Evolutionary conservation across 2,113 vertebrate genomes (phyloP), one percentile per base, ranked within the genome.

Genomic region (Polypterus bichir): DNA sequence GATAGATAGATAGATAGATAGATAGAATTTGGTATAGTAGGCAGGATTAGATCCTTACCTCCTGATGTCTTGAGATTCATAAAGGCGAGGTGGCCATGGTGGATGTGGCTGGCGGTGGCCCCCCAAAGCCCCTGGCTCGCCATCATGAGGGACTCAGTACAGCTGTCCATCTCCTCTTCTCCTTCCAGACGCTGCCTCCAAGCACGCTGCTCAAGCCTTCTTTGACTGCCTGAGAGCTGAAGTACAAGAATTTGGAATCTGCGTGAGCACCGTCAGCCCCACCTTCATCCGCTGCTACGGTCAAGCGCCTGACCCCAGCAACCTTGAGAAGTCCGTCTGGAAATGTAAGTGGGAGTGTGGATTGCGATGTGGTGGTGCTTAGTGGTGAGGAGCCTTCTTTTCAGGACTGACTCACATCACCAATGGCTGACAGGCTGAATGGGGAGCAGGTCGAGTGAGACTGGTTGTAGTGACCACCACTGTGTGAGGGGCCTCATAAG

Each of bases 201-300:
- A 98, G 68, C 96, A 99, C 0, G 96, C 95, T 0, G 86, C 79
- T 0, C 88, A 92, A n/a, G 95, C 93, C 3, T 98, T 98, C 79
- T 98, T 97, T 3, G 95, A 99, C 73, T 94, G 93, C 60, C 87
- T 98, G 60, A 74, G 95, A 62, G 90, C 94, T 0, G 96, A 98
- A 65, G 90, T 98, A 74, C 89, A 94, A 73, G 93, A 98, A 69
- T 96, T 85, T 0, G 89, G 91, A 6, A 82, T 99, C 6, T 78
- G 81, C 0, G 89, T 99, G 66, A 96, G 91, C 82, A 95, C 90
- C 3, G 83, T 98, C 70, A 93, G 81, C 71, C 95, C 97, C 4
- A 92, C 93, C 8, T 99, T 94, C 76, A 90, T 99, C 78, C 84
- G 87, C 1, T 83, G 86, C 0, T 74, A 77, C 61, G 64, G 69